Conservation (phyloP, 2,888 invertebrate species). For the Tricholauxania praeusta region DNA sequence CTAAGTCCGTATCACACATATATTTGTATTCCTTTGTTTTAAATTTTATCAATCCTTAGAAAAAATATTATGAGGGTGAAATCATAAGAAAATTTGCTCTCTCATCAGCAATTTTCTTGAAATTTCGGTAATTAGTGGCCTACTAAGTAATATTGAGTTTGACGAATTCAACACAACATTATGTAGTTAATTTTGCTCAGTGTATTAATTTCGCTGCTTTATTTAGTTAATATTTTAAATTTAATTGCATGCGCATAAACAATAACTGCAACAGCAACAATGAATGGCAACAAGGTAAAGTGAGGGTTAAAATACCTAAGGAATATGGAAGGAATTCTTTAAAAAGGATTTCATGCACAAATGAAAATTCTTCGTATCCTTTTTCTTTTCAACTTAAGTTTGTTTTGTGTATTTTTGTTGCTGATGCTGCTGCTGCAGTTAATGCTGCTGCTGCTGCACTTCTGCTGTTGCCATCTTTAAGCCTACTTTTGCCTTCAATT, state of each 20-base stretch:
- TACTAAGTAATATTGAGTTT: too few species aligned
- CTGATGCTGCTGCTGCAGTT: slow-evolving; percentile 9
- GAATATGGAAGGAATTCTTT: slow-evolving; percentile 10
- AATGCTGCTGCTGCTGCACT: slow-evolving; percentile 6
- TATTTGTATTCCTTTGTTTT: too few species aligned
- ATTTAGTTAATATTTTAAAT: slow-evolving; percentile 37
- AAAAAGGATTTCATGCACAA: slow-evolving; percentile 46
- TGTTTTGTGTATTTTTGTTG: slow-evolving; percentile 21
- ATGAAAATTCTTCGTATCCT: slow-evolving; percentile 35
- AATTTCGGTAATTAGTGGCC: too few species aligned
- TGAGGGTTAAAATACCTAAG: too few species aligned
- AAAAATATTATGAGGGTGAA: too few species aligned
- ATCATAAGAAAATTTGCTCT: too few species aligned
- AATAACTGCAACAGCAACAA: slow-evolving; percentile 19
- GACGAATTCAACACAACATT: too few species aligned
- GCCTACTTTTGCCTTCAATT: slow-evolving; percentile 61
- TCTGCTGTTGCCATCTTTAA: slow-evolving; percentile 27
- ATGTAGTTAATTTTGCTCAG: background rate
- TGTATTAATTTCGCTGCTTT: slow-evolving; percentile 17
- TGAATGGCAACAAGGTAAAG: background rate
- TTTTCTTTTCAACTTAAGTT: slow-evolving; percentile 35
- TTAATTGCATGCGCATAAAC: slow-evolving; percentile 38
- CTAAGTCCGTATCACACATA: too few species aligned
- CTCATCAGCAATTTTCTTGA: too few species aligned
- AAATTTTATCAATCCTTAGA: too few species aligned